Evolutionary conservation across 2,113 vertebrate species (phyloP), one percentile per base, ranked within the genome.

Genomic region (Lampris incognitus): DNA sequence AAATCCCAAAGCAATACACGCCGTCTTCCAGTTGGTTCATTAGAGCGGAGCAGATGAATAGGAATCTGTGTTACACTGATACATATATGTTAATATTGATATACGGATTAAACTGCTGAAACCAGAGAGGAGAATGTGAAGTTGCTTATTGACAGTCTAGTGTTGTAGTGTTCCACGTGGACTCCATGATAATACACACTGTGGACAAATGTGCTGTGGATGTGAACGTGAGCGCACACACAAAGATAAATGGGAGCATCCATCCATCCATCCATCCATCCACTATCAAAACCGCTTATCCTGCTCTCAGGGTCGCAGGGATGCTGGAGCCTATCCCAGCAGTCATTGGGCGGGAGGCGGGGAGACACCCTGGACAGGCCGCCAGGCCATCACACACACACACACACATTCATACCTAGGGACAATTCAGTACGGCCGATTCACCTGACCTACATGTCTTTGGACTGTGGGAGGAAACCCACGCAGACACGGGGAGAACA

Each of bases 21-120:
- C n/a, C 49, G 49, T 76, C 37, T 87, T 87, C 78, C 76, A 87
- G 77, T 72, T 85, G 66, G 82, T 78, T 57, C 8, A 55, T 39
- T 40, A 66, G 38, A 48, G 37, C 69, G 46, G 61, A 59, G 69
- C 44, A 52, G 56, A 72, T 72, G 72, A 11, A 80, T 61, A 38
- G 79, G 69, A 70, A 68, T 81, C 55, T 83, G 67, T 55, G 71
- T 68, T 7, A 24, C 38, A 10, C 76, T 79, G 38, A n/a, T 85
- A 83, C 84, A 84, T 82, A 56, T 39, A 71, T 55, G 85, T 81
- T 62, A 81, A 65, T 58, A 75, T 4, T 62, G 65, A 78, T 66
- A 72, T 58, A 58, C 38, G 13, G 50, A 66, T 58, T 54, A 8
- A 24, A 57, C 49, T 5, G 41, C 36, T 51, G 57, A 64, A 69